A percentile compares a stretch with the other conserved stretches of the same genome.
Conservation (phyloP, 1,140 invertebrate genomes). For the Archivesica marissinica region DNA sequence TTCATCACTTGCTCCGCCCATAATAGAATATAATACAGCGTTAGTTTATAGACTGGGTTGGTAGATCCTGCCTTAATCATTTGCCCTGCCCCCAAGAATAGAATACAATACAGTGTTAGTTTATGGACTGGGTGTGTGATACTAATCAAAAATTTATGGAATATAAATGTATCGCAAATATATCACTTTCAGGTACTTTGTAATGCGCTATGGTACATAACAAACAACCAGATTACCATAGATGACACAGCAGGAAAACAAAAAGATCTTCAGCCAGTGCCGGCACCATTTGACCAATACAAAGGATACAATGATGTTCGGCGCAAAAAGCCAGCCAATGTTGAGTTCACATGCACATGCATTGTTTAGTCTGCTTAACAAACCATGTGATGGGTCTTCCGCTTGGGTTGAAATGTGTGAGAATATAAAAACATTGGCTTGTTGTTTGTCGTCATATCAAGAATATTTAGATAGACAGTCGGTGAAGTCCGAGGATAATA, state of each 20-base stretch:
- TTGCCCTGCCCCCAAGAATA: too few species aligned
- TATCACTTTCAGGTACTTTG: slow-evolving; percentile 57
- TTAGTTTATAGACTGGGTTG: too few species aligned
- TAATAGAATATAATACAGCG: too few species aligned
- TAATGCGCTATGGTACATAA: slow-evolving; percentile 60
- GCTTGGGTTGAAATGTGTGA: neutral
- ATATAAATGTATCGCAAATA: neutral
- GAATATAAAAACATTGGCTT: slow-evolving; percentile 5
- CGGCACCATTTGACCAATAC: slow-evolving; percentile 8
- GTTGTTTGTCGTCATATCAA: slow-evolving; percentile 25
- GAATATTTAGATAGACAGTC: slow-evolving; percentile 27
- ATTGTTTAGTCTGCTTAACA: slow-evolving; percentile 8
- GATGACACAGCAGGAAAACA: slow-evolving; percentile 29
- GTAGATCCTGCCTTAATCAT: too few species aligned
- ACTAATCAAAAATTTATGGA: too few species aligned
- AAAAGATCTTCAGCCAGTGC: slow-evolving; percentile 18
- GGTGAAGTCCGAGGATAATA: neutral
- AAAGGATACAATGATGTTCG: slow-evolving; percentile 45
- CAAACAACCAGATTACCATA: slow-evolving; percentile 52
- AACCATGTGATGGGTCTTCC: neutral
- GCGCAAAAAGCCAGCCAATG: slow-evolving; percentile 22
- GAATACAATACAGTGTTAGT: too few species aligned
- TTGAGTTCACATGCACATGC: slow-evolving; percentile 36
- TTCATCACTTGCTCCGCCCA: too few species aligned
- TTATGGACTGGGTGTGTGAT: too few species aligned